phyloP scores from a whole-genome alignment of 2,797 vertebrate genomes.

The Sebastes oblongus region DNA sequence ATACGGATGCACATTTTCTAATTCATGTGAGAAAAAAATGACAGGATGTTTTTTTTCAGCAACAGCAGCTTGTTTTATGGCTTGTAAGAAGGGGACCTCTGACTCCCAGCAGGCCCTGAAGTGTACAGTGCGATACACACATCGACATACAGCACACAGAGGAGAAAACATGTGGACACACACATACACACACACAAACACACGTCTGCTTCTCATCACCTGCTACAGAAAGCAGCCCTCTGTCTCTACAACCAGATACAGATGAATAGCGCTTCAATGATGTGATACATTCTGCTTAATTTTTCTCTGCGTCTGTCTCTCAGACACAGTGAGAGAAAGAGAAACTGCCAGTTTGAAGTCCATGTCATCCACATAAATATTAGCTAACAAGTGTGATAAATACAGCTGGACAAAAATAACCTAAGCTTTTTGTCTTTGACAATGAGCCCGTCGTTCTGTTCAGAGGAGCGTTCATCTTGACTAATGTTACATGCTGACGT shows the following conservation, averaged over 20 bases:
- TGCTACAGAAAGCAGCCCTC: constrained; percentile 35
- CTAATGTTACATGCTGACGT: neutral
- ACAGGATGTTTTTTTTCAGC: neutral
- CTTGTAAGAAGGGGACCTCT: constrained; percentile 37
- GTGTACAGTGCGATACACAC: neutral
- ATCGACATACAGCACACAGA: neutral
- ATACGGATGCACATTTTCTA: neutral
- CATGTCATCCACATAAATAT: neutral
- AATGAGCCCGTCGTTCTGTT: neutral
- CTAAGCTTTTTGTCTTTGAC: neutral
- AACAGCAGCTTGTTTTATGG: constrained; percentile 44
- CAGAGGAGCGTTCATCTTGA: neutral
- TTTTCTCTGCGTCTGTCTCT: constrained; percentile 17
- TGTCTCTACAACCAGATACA: constrained; percentile 44
- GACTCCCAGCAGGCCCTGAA: constrained; percentile 31
- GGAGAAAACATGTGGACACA: constrained; percentile 17
- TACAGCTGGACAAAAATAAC: neutral
- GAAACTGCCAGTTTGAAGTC: neutral
- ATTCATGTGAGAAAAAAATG: neutral
- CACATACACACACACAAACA: constrained; percentile 18
- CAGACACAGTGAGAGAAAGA: neutral
- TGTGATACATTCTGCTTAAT: constrained; percentile 15
- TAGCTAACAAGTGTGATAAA: neutral
- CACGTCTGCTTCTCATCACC: constrained; percentile 62
- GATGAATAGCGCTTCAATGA: constrained; percentile 29